Evolutionary conservation across 2,113 vertebrate species (phyloP), one percentile per base, ranked within the genome.

Genomic region (Typhlomys cinereus): DNA sequence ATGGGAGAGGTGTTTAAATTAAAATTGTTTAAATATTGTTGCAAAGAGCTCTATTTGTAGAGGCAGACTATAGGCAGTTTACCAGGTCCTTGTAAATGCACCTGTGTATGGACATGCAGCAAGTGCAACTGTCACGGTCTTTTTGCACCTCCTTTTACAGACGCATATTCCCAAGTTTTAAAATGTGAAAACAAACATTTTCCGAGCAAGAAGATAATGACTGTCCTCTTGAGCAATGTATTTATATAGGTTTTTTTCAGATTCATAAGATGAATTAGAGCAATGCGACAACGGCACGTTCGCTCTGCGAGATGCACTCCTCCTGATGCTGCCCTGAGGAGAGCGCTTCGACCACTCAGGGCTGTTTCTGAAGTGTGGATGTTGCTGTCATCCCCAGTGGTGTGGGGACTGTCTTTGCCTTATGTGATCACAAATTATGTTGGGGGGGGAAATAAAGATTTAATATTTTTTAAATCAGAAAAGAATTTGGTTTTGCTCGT

Each of bases 11-110:
- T 96, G 96, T 97, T 97, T 97, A 92, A 97, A 97, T 98, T 98
- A 98, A 96, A 89, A 97, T 97, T 97, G 98, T 98, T 98, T 98
- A 98, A 98, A 97, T 97, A 96, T 97, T 98, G 95, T 96, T 98
- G 95, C 97, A 95, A 95, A 97, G 95, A 97, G 97, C 97, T 97
- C 96, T 98, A 96, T 97, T 96, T 97, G 97, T 97, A 95, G 98
- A 98, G 97, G 95, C 98, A 97, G 97, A 97, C 94, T 96, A 90
- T 94, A 97, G 96, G 96, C 98, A 97, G 97, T 96, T 98, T 96
- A 98, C 97, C 98, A 98, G 98, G 97, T 98, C 98, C 97, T 98
- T 97, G 54, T 96, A 97, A 97, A 98, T 96, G 96, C 97, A 98
- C 96, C 97, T 96, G 96, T 96, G 96, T 96, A 87, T 97, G 97